phyloP scores from a whole-genome alignment of 2,797 vertebrate genomes.

The Myoxocephalus aenaeus region DNA sequence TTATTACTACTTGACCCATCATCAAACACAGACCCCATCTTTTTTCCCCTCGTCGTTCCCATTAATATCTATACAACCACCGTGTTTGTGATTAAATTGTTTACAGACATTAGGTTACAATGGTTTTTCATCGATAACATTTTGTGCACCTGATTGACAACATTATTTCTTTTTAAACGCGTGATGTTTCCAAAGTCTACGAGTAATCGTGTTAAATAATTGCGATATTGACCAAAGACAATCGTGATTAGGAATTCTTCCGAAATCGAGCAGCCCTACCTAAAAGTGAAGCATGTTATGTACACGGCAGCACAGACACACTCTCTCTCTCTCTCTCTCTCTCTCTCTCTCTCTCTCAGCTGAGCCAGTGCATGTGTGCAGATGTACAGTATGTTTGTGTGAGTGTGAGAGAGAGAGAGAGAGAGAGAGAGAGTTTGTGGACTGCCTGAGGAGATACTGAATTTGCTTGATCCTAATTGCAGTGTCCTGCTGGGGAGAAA shows the following conservation, averaged over 20 bases:
- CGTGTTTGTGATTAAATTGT: background rate
- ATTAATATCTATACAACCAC: background rate
- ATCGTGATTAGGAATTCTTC: background rate
- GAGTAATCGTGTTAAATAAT: background rate
- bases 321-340: background rate
- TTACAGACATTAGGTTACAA: background rate
- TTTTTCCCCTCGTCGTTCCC: background rate
- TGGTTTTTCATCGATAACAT: background rate
- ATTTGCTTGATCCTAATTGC: slow-evolving; percentile 89
- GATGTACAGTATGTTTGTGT: no score
- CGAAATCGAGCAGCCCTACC: background rate
- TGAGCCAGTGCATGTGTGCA: no score
- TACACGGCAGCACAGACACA: background rate
- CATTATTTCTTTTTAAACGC: background rate
- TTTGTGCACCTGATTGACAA: no score
- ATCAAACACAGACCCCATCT: background rate
- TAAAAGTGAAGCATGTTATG: background rate
- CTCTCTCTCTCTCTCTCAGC: background rate
- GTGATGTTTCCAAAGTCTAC: background rate
- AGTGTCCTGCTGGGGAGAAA: slow-evolving; percentile 87
- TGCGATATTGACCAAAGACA: background rate
- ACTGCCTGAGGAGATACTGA: slow-evolving; percentile 85
- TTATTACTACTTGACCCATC: background rate
- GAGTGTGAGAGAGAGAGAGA: background rate
- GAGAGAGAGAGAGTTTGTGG: slow-evolving; percentile 77